These are phyloP conservation scores for Onychomys torridus DNA, from an alignment of 2,797 vertebrate species.

Conservation along the genomic window DNA sequence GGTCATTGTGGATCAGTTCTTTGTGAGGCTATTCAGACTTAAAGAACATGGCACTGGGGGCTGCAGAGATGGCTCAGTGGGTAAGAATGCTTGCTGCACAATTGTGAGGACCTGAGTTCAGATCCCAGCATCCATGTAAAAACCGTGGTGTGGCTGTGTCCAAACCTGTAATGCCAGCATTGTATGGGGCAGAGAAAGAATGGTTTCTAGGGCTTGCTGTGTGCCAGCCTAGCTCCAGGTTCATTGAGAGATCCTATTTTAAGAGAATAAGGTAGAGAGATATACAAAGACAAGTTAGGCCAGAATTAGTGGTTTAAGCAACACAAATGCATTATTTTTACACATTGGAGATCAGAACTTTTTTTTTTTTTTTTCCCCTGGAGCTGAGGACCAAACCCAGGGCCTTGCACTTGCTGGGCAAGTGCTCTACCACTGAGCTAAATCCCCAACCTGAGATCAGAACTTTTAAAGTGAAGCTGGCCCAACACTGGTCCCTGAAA, in stretches of 20 bases:
- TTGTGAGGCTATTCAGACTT: neutral
- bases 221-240: neutral
- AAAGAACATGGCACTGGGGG: neutral
- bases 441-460: too few species aligned
- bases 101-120: neutral
- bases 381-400: too few species aligned
- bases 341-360: neutral
- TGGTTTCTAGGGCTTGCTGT: neutral
- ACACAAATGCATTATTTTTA: neutral
- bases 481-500: neutral
- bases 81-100: neutral
- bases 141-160: neutral
- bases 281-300: neutral
- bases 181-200: too few species aligned
- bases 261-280: neutral
- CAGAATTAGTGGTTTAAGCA: neutral
- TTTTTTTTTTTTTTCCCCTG: too few species aligned
- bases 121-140: neutral
- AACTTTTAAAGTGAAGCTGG: neutral
- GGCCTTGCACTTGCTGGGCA: too few species aligned
- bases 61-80: neutral
- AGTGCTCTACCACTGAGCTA: too few species aligned
- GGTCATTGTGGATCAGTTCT: neutral
- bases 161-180: neutral
- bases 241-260: neutral